phyloP scores from a whole-genome alignment of 1,140 invertebrate species.

The Aphelenchoides besseyi region DNA sequence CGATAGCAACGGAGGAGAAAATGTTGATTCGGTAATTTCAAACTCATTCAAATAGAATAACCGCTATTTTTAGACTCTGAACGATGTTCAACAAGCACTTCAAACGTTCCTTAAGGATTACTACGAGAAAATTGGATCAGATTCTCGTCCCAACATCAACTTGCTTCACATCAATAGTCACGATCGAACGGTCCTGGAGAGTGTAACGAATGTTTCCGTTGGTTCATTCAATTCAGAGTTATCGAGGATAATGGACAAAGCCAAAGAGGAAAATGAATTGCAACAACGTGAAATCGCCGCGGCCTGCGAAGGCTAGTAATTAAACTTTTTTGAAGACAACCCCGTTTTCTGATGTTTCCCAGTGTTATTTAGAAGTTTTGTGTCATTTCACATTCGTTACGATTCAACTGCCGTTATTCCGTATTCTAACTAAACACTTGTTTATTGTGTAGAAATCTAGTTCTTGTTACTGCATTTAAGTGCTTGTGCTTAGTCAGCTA shows the following conservation, averaged over 20 bases:
- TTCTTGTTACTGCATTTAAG: too few species aligned
- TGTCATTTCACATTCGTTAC: too few species aligned
- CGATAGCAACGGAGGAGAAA: slow-evolving; percentile 3
- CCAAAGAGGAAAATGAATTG: slow-evolving; percentile 2
- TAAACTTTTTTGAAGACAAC: too few species aligned
- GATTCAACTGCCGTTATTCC: too few species aligned
- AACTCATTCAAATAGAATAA: slow-evolving; percentile 10
- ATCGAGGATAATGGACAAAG: neutral
- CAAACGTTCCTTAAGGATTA: slow-evolving; percentile 8
- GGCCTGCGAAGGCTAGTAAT: too few species aligned
- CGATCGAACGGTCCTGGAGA: neutral
- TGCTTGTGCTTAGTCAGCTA: too few species aligned
- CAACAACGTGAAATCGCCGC: neutral
- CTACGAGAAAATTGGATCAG: neutral
- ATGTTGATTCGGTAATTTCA: slow-evolving; percentile 25
- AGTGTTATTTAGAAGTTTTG: too few species aligned
- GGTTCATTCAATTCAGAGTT: neutral
- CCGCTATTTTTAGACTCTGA: neutral
- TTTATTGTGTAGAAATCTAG: too few species aligned
- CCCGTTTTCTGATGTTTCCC: too few species aligned
- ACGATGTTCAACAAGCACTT: neutral
- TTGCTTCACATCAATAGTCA: slow-evolving; percentile 12
- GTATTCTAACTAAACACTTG: too few species aligned
- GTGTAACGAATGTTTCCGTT: neutral
- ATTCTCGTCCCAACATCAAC: neutral